phyloP scores from a whole-genome alignment of 2,113 vertebrate genomes.

The Tychaedon coryphoeus region DNA sequence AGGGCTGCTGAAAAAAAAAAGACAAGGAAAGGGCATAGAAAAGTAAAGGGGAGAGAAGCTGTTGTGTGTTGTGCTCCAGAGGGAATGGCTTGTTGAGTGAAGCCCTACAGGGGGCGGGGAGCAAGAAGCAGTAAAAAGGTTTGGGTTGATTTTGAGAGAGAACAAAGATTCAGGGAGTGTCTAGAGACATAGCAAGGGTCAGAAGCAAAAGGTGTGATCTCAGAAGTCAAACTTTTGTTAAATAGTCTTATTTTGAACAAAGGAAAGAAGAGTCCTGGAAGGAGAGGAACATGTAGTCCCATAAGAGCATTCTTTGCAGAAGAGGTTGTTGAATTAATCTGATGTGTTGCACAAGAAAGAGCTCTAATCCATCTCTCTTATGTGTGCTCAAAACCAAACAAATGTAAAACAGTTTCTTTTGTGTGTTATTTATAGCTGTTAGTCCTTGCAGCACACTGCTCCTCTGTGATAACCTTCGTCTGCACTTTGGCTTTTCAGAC shows the following conservation, averaged over 20 bases:
- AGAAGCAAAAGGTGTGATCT: background rate
- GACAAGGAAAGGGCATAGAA: background rate
- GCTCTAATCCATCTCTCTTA: background rate
- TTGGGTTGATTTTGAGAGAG: background rate
- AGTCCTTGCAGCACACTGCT: background rate
- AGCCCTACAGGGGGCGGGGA: background rate
- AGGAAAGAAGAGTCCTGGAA: background rate
- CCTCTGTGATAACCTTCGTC: constrained; percentile 1
- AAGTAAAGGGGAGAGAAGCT: background rate
- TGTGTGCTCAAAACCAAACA: background rate
- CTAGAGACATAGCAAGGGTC: background rate
- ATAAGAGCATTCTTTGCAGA: background rate
- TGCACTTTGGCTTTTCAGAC: constrained; percentile 44
- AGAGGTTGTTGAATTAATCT: background rate
- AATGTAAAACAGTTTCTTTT: constrained; percentile 30
- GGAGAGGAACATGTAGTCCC: background rate
- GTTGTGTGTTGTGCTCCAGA: background rate
- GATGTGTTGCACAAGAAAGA: background rate
- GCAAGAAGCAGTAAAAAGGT: background rate
- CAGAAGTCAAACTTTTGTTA: background rate
- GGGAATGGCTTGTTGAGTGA: background rate
- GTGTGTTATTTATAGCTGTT: constrained; percentile 26
- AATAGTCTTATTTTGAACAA: background rate
- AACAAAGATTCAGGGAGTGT: background rate
- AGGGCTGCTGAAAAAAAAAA: background rate